A percentile compares a stretch with the other conserved stretches of the same genome.
Conservation (phyloP, 64 coral and sea anemone species). For the Acropora yongei region DNA sequence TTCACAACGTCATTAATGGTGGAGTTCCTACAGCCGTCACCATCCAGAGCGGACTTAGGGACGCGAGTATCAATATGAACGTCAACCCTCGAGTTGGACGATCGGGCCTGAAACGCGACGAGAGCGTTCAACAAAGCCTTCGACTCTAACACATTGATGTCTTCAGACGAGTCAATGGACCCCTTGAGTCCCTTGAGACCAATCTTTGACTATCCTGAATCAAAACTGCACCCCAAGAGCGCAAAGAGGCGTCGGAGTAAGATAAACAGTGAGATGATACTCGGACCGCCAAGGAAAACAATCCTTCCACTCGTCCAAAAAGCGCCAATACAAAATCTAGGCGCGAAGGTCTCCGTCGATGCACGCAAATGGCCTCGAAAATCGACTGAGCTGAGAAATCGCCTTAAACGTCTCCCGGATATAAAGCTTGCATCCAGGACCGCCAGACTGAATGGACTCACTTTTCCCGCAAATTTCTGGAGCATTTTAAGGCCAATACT, state of each 20-base stretch:
- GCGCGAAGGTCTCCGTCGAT: constrained; percentile 15
- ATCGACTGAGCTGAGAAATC: constrained; percentile 19
- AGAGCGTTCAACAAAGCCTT: too few relatives aligned
- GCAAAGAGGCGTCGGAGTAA: constrained; percentile 51
- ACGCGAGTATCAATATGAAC: constrained; percentile 30
- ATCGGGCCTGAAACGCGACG: constrained; percentile 29
- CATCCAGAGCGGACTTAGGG: constrained; percentile 24
- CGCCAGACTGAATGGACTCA: constrained; percentile 41
- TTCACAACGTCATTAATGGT: constrained; percentile 44
- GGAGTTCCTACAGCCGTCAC: constrained; percentile 46
- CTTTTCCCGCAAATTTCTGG: constrained; percentile 36
- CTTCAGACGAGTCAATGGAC: neutral
- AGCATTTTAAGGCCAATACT: constrained; percentile 22
- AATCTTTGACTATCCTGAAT: neutral
- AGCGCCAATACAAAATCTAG: constrained; percentile 39
- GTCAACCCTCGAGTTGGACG: constrained; percentile 33
- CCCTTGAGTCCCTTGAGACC: constrained; percentile 46
- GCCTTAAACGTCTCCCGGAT: constrained; percentile 33
- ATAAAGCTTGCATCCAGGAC: constrained; percentile 40
- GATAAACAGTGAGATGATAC: neutral
- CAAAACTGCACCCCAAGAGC: constrained; percentile 47
- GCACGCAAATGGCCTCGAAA: neutral
- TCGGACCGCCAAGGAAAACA: constrained; percentile 32
- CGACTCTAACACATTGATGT: too few relatives aligned
- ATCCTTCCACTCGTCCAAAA: constrained; percentile 41